Percentiles rank a stretch among this genome's conserved stretches.
phyloP scores from a whole-genome alignment of 1,140 invertebrate genomes.

The Atta colombica region DNA sequence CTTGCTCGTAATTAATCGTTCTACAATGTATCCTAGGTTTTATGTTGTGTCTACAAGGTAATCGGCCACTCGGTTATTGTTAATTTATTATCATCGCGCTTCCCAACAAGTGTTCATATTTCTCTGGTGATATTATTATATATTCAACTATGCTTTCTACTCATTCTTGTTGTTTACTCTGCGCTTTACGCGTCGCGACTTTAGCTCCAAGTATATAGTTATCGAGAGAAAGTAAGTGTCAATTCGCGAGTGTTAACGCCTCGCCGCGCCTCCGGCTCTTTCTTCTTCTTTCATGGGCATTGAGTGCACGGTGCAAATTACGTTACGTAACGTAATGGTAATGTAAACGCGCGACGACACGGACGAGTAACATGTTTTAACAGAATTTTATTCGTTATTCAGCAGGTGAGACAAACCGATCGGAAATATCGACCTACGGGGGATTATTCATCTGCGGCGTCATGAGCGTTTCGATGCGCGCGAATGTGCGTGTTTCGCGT shows the following conservation, averaged over 20 bases:
- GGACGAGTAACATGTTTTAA: constrained; percentile 53
- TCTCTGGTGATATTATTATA: not conserved
- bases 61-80: constrained; percentile 24
- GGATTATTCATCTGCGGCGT: constrained; percentile 58
- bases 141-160: not conserved
- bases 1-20: constrained; percentile 65
- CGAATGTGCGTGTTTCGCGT: constrained; percentile 26
- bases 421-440: constrained; percentile 4
- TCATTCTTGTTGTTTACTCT: not conserved
- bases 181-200: not conserved
- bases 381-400: constrained; percentile 68
- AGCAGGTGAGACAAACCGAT: constrained; percentile 67
- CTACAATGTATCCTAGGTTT: not conserved
- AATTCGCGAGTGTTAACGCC: constrained; percentile 28
- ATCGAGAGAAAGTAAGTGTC: constrained; percentile 52
- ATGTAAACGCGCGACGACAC: constrained; percentile 55
- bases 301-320: constrained; percentile 12
- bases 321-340: constrained; percentile 21
- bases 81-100: constrained; percentile 26
- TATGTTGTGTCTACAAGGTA: constrained; percentile 13
- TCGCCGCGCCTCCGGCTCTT: not conserved
- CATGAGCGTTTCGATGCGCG: constrained; percentile 51
- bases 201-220: not conserved
- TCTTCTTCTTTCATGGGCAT: constrained; percentile 2
- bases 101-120: not conserved